These are phyloP conservation scores for Trachymyrmex cornetzi DNA, from an alignment of 1,140 invertebrate genomes.

Conservation along the genomic window DNA sequence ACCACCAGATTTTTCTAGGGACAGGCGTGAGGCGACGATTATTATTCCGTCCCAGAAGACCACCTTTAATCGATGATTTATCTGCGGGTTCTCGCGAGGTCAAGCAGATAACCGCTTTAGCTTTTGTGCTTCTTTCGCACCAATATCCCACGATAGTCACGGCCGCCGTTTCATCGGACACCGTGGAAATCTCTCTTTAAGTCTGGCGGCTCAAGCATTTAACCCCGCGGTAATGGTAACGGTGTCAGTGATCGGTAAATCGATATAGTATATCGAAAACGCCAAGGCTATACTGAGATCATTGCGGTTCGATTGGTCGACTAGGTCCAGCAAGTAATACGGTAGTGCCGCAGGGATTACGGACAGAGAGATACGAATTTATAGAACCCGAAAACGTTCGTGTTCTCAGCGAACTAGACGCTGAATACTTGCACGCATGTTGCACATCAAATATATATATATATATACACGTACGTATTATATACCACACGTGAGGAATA, in stretches of 20 bases:
- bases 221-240: slow-evolving; percentile 61
- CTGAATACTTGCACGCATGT: slow-evolving; percentile 21
- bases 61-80: slow-evolving; percentile 58
- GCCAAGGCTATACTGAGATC: slow-evolving; percentile 64
- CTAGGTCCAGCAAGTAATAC: slow-evolving; percentile 69
- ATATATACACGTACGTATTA: not conserved
- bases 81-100: slow-evolving; percentile 47
- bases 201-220: slow-evolving; percentile 68
- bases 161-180: slow-evolving; percentile 33
- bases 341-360: slow-evolving; percentile 70
- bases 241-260: slow-evolving; percentile 63
- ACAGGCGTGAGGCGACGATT: slow-evolving; percentile 9
- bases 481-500: not conserved
- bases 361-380: slow-evolving; percentile 70
- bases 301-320: slow-evolving; percentile 67
- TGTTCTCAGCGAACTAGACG: slow-evolving; percentile 43
- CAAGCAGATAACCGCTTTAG: slow-evolving; percentile 53
- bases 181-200: slow-evolving; percentile 66
- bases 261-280: slow-evolving; percentile 67
- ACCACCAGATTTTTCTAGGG: slow-evolving; percentile 7
- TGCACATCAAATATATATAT: slow-evolving; percentile 1
- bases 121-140: slow-evolving; percentile 26
- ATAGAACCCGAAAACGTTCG: slow-evolving; percentile 68
- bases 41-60: slow-evolving; percentile 39
- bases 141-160: slow-evolving; percentile 43